Conservation (phyloP, 1,140 invertebrate genomes). For the Penaeus chinensis region DNA sequence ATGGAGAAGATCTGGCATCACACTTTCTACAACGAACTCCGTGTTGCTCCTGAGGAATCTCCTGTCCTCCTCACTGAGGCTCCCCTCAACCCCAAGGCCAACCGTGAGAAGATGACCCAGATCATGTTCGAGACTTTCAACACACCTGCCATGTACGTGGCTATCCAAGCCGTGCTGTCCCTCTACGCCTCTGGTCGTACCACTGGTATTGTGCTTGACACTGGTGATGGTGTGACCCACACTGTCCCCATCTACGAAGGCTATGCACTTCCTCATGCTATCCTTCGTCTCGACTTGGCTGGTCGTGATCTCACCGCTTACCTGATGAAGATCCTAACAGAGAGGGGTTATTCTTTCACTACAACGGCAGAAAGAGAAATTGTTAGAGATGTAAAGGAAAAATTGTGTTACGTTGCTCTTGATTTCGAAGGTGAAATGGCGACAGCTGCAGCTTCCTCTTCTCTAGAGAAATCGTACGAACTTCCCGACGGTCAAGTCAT, state of each 20-base stretch:
- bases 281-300: slow-evolving; percentile 87
- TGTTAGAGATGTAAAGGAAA: slow-evolving; percentile 71
- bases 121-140: slow-evolving; percentile 96
- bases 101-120: slow-evolving; percentile 88
- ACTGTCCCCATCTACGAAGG: slow-evolving; percentile 95
- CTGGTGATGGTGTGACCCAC: slow-evolving; percentile 94
- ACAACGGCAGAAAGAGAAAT: slow-evolving; percentile 87
- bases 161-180: slow-evolving; percentile 90
- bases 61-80: slow-evolving; percentile 91
- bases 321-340: slow-evolving; percentile 91
- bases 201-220: slow-evolving; percentile 92
- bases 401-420: slow-evolving; percentile 67
- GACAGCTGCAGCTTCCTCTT: slow-evolving; percentile 70
- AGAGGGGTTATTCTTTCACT: slow-evolving; percentile 73
- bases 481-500: slow-evolving; percentile 69
- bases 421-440: slow-evolving; percentile 95
- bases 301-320: slow-evolving; percentile 90
- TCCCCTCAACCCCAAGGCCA: slow-evolving; percentile 90
- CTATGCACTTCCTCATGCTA: slow-evolving; percentile 87
- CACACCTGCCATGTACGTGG: slow-evolving; percentile 92
- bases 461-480: slow-evolving; percentile 69
- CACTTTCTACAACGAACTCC: slow-evolving; percentile 94
- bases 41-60: slow-evolving; percentile 94
- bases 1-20: slow-evolving; percentile 98
- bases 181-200: slow-evolving; percentile 93